Percentiles rank a stretch among this genome's conserved stretches.
These are phyloP conservation scores for Mesocricetus auratus DNA, from an alignment of 2,113 vertebrate species.

Conservation along the genomic window DNA sequence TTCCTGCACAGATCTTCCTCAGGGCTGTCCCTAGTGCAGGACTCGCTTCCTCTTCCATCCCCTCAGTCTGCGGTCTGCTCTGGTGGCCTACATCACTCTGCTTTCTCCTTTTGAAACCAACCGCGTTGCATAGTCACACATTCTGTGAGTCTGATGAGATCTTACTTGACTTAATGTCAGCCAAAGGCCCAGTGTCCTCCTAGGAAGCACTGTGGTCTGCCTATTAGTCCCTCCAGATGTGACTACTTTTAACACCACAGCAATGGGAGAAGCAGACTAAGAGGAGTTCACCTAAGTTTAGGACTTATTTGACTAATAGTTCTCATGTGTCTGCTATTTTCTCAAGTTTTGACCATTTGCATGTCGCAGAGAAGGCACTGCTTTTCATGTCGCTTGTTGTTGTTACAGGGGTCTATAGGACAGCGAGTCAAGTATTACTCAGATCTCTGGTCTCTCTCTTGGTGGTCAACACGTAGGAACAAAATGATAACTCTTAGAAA, in stretches of 20 bases:
- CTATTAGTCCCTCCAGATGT: neutral
- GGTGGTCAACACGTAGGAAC: neutral
- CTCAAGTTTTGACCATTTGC: neutral
- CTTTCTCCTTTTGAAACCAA: neutral
- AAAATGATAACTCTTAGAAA: neutral
- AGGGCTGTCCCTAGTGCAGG: neutral
- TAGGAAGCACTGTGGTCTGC: neutral
- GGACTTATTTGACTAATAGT: neutral
- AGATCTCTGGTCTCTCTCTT: neutral
- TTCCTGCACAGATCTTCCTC: neutral
- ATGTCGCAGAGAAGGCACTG: neutral
- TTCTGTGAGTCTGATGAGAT: neutral
- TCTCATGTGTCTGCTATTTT: neutral
- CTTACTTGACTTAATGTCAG: neutral
- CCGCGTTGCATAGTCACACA: neutral
- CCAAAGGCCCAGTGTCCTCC: neutral
- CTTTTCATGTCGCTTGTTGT: neutral
- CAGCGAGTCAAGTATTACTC: neutral
- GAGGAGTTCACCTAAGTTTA: neutral
- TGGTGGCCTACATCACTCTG: neutral
- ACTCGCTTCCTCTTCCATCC: neutral
- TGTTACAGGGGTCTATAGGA: neutral
- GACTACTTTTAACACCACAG: neutral
- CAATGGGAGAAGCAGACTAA: rapidly evolving
- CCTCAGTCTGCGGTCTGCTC: neutral